Base-by-base conservation (phyloP, 2,888 invertebrate species). In the Dryocosmus kuriphilus region DNA sequence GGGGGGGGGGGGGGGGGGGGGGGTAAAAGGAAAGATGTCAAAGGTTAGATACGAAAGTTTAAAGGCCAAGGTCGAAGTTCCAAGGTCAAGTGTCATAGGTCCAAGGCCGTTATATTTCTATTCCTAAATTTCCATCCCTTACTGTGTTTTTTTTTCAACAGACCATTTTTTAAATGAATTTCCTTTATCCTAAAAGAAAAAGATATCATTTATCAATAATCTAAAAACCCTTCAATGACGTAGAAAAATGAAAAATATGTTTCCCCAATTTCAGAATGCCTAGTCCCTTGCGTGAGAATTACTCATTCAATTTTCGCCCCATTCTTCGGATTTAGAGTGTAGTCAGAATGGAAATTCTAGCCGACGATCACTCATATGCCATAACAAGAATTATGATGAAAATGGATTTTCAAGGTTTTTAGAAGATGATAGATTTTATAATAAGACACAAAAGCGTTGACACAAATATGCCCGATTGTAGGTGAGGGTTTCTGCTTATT, bases 401-500 rank as follows among this genome's bases (percentile, higher is more conserved):
- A 22, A 55, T 22, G 9, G 8, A 22, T 57, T 11, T 57, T 3
- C 24, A 57, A 24, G 22, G 11, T 22, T 57, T 24, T 57, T 24
- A 57, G 57, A 22, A 22, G 11, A 5, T 57, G 14, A n/a, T n/a
- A n/a, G n/a, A n/a, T n/a, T n/a, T 11, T 2, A 24, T 57, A 57
- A 57, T 57, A 57, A 57, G 19, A n/a, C 35, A n/a, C 9, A 62
- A n/a, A 62, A 62, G 35, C 19, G n/a, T 9, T 32, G 62, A 35
- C 57, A 57, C 57, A 24, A 24, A 57, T 62, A 62, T 19, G 2
- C 2, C 2, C 9, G 1, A 35, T 35, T 2, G 3, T 11, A 35
- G 22, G 9, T 51, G 51, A 71, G 27, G 27, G 9, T 27, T 67
- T 67, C n/a, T n/a, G 30, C 46, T 71, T 71, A 22, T 38, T 51